Evolutionary conservation across 2,888 invertebrate genomes (phyloP), one percentile per base, ranked within the genome.

Genomic region (Strigamia transsilvanica): DNA sequence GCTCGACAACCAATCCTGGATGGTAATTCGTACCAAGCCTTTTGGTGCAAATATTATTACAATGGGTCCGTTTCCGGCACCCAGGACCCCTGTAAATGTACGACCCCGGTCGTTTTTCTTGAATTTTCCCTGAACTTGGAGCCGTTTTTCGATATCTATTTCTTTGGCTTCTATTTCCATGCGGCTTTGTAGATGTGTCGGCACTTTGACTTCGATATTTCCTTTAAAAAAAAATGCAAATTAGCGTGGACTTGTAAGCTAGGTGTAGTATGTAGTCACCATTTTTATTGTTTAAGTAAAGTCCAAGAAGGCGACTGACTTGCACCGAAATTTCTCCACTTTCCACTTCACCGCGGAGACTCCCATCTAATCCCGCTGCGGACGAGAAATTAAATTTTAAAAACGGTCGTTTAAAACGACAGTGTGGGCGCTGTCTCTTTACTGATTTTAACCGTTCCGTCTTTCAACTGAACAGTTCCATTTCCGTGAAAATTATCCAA

Each of bases 331-430:
- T 66, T 32, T 83, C 77, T 6, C 83, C 83, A n/a, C 56, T 80
- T 15, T 21, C 79, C 2, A 82, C 61, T 21, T 80, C 80, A 13
- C 61, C 82, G 21, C 38, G 51, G 12, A 83, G 42, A 77, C 81
- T 80, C 7, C 83, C 83, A 73, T 80, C 81, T 32, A 83, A 56
- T n/a, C 83, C 82, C 79, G 32, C 83, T 83, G n/a, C 3, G 42
- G 41, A 10, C 2, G 27, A 66, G 23, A 15, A 23, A 66, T 13
- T 61, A 15, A n/a, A 15, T 0, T 32, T 32, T 15, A 15, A 77
- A n/a, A 21, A 5, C 23, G 7, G n/a, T n/a, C n/a, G n/a, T n/a
- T n/a, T n/a, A n/a, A n/a, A n/a, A n/a, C n/a, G n/a, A n/a, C n/a
- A n/a, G n/a, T n/a, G n/a, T n/a, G n/a, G n/a, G n/a, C n/a, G n/a